Base-by-base conservation (phyloP, 2,797 vertebrate species). In the Allobates femoralis region DNA sequence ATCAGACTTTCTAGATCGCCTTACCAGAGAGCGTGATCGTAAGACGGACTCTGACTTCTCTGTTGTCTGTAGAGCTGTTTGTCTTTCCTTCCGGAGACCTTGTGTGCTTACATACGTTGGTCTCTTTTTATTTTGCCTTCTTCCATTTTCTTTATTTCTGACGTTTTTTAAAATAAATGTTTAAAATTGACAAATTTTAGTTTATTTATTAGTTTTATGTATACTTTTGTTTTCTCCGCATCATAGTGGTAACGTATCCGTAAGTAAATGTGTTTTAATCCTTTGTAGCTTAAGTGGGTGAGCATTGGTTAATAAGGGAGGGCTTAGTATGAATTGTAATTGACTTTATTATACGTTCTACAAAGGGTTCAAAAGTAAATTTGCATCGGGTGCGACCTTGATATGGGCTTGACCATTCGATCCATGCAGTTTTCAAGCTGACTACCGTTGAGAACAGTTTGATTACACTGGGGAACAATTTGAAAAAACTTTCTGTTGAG, bases 131-230 rank as follows among this genome's bases (percentile, higher is more conserved):
- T 28, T 37, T 67, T 66, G 64, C 16, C 28, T 2, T 21, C 6
- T 21, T n/a, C 8, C 56, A 23, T 3, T 41, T 69, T 32, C 30
- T 77, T 32, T 37, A 56, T 50, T 66, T 41, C 19, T 26, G 41
- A 46, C 7, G 51, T 83, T 60, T 78, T 87, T 84, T 84, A 32
- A 30, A 87, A 87, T 84, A 87, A 87, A 87, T 87, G 76, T 84
- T 66, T 75, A 81, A 86, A n/a, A 77, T 41, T 60, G 51, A 73
- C 67, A 73, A 11, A n/a, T 15, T 60, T n/a, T n/a, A 23, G n/a
- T n/a, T 78, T 18, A 6, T 21, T 2, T 71, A 5, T 16, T 64
- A 30, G 12, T 46, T 5, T 7, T 46, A 8, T 46, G 41, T 11
- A 46, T 46, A 41, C 8, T 4, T 41, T 41, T 41, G 3, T 41